Conservation (phyloP, 2,888 invertebrate species). For the Lingula anatina region DNA sequence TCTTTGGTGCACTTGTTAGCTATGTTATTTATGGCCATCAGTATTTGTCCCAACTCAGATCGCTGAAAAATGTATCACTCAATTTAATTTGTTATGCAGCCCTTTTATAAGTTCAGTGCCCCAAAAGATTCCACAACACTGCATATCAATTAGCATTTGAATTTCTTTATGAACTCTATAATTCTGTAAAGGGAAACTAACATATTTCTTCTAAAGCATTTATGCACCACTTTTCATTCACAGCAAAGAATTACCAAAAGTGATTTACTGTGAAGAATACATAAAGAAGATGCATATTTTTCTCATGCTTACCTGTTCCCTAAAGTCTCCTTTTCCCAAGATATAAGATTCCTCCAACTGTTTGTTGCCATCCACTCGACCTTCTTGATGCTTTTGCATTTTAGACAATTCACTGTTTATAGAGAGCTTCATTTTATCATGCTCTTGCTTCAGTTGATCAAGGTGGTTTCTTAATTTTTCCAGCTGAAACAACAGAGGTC, state of each 20-base stretch:
- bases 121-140: too few relatives aligned
- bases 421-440: conserved; percentile 39
- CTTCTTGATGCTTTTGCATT: conserved; percentile 36
- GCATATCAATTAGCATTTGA: too few relatives aligned
- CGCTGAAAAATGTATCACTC: too few relatives aligned
- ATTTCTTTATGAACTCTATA: too few relatives aligned
- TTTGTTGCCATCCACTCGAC: conserved; percentile 27
- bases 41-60: conserved; percentile 36
- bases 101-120: too few relatives aligned
- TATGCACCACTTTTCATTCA: too few relatives aligned
- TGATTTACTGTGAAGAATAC: too few relatives aligned
- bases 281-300: too few relatives aligned
- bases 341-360: conserved; percentile 34
- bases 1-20: conserved; percentile 40
- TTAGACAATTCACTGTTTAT: conserved; percentile 38
- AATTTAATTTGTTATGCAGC: too few relatives aligned
- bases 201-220: too few relatives aligned
- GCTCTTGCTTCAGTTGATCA: conserved; percentile 34
- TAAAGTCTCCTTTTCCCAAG: conserved; percentile 29
- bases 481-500: conserved; percentile 34
- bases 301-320: conserved; percentile 33
- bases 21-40: conserved; percentile 48
- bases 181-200: too few relatives aligned
- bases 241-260: too few relatives aligned
- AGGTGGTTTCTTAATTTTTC: conserved; percentile 29